Percentiles rank a stretch among this genome's conserved stretches.
Evolutionary conservation across 2,113 vertebrate species (phyloP).

Genomic region (Nothobranchius furzeri): DNA sequence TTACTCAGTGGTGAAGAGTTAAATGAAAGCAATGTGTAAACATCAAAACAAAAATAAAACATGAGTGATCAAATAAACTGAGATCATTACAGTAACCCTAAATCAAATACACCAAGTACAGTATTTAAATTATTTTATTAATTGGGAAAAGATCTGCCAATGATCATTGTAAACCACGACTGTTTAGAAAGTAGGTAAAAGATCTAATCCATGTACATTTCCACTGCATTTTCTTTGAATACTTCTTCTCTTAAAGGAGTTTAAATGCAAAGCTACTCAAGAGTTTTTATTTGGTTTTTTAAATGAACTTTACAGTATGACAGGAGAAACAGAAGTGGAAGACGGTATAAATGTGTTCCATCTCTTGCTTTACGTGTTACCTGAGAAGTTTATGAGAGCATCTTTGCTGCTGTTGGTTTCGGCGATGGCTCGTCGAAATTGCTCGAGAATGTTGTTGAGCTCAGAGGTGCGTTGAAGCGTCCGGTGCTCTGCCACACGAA

Average conservation of each 20-base stretch:
- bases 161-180: too few relatives aligned
- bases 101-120: too few relatives aligned
- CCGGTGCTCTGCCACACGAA: slow-evolving; percentile 93
- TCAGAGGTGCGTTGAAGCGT: slow-evolving; percentile 96
- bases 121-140: neutral
- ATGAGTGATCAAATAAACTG: too few relatives aligned
- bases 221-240: neutral
- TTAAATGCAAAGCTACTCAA: neutral
- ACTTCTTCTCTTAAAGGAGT: neutral
- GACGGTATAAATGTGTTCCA: neutral
- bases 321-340: neutral
- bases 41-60: too few relatives aligned
- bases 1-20: too few relatives aligned
- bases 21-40: too few relatives aligned
- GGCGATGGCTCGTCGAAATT: slow-evolving; percentile 89
- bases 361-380: slow-evolving; percentile 42
- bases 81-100: too few relatives aligned
- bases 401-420: slow-evolving; percentile 93
- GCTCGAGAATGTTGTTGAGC: slow-evolving; percentile 91
- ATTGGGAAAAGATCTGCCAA: neutral
- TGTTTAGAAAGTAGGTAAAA: neutral
- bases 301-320: neutral
- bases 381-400: slow-evolving; percentile 89
- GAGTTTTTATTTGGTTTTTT: too few relatives aligned
- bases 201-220: neutral